Percentiles rank a stretch among this genome's conserved stretches.
These are phyloP conservation scores for Scomber colias DNA, from an alignment of 2,113 vertebrate species.

Conservation along the genomic window DNA sequence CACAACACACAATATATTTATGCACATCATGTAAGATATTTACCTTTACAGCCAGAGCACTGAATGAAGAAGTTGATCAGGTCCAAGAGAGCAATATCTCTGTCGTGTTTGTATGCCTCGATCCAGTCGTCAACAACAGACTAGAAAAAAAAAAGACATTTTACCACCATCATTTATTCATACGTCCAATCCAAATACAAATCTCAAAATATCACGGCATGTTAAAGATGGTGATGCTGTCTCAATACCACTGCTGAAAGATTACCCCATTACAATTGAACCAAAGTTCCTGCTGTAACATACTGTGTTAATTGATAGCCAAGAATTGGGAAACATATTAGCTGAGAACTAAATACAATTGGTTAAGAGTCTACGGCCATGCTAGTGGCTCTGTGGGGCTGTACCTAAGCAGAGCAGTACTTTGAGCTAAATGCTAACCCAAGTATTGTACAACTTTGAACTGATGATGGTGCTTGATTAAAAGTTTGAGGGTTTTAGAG, in stretches of 20 bases:
- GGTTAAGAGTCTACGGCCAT: no score
- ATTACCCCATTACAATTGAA: background rate
- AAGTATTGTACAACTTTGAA: no score
- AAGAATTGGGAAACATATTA: no score
- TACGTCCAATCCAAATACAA: background rate
- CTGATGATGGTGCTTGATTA: no score
- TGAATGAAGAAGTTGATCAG: slow-evolving; percentile 99
- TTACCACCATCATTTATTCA: background rate
- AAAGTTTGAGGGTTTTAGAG: no score
- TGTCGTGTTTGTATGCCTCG: slow-evolving; percentile 95
- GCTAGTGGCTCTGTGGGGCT: no score
- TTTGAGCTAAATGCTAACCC: no score
- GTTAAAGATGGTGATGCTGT: background rate
- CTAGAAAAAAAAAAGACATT: slow-evolving; percentile 74
- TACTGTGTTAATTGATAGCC: no score
- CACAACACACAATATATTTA: slow-evolving; percentile 28
- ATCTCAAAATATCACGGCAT: background rate
- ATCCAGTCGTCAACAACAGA: slow-evolving; percentile 99
- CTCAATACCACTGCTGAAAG: background rate
- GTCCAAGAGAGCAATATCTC: slow-evolving; percentile 95
- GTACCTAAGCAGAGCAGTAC: no score
- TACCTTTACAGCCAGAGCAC: slow-evolving; percentile 98
- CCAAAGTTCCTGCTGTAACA: background rate
- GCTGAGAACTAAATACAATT: no score
- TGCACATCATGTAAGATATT: slow-evolving; percentile 24